Conservation (phyloP, 1,140 invertebrate species). For the Agrilus planipennis region DNA sequence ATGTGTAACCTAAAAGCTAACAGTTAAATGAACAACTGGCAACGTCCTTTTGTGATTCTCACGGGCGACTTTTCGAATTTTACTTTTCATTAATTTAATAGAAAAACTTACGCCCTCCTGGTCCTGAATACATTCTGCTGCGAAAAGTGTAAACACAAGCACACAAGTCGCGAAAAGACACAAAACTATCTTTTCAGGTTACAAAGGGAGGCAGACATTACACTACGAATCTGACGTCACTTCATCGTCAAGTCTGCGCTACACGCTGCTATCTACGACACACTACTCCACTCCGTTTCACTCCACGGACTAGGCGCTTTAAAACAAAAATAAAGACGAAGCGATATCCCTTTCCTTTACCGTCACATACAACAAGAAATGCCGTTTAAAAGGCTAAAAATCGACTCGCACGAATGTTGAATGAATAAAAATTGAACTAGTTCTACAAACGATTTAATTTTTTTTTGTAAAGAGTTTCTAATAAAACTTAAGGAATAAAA, state of each 20-base stretch:
- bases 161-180: slow-evolving; percentile 28
- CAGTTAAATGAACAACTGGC: no score
- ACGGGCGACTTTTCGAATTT: no score
- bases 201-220: slow-evolving; percentile 32
- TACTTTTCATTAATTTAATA: no score
- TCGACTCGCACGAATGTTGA: no score
- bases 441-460: no score
- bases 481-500: no score
- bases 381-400: neutral
- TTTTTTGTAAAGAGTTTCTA: no score
- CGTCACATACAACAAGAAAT: neutral
- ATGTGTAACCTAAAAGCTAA: no score
- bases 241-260: no score
- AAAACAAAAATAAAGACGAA: slow-evolving; percentile 2
- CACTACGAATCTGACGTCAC: slow-evolving; percentile 3
- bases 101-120: slow-evolving; percentile 32
- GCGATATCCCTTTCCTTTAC: neutral
- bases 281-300: slow-evolving; percentile 18
- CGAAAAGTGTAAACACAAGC: slow-evolving; percentile 20
- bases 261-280: no score
- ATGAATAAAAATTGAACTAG: no score
- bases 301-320: slow-evolving; percentile 1
- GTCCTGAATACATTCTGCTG: slow-evolving; percentile 28
- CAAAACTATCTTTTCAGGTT: slow-evolving; percentile 26
- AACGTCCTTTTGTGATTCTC: no score